Conservation (phyloP, 2,888 invertebrate genomes). For the Chymomyza amoena region DNA sequence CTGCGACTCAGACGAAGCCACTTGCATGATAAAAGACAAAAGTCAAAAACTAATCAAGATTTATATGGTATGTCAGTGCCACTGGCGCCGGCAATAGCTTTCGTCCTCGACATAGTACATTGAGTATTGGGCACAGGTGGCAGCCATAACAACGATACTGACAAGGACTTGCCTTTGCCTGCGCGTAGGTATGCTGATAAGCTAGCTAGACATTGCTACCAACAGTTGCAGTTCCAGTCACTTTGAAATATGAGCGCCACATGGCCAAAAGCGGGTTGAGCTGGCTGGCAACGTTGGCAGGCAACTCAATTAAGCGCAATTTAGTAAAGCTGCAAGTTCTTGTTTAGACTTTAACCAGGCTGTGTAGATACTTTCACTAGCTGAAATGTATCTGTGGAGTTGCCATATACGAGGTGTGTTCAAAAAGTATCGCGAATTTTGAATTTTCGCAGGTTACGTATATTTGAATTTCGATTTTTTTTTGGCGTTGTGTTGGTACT, state of each 20-base stretch:
- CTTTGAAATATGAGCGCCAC: conserved; percentile 4
- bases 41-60: conserved; percentile 49
- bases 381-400: not conserved
- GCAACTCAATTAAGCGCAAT: conserved; percentile 48
- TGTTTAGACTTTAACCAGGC: not conserved
- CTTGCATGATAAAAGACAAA: conserved; percentile 34
- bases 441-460: no score
- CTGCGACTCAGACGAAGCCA: not conserved
- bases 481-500: no score
- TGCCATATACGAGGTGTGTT: no score
- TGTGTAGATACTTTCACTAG: conserved; percentile 4
- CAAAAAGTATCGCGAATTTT: no score
- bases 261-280: not conserved
- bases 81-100: conserved; percentile 2
- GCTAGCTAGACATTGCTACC: not conserved
- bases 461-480: no score
- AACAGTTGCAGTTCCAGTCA: not conserved
- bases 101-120: not conserved
- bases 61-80: conserved; percentile 30
- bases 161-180: not conserved
- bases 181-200: not conserved
- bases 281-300: not conserved
- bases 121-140: not conserved
- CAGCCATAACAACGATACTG: not conserved
- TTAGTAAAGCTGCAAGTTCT: conserved; percentile 29